These are phyloP conservation scores for Meiosimyza decipiens DNA, from an alignment of 2,888 invertebrate species.

Conservation along the genomic window DNA sequence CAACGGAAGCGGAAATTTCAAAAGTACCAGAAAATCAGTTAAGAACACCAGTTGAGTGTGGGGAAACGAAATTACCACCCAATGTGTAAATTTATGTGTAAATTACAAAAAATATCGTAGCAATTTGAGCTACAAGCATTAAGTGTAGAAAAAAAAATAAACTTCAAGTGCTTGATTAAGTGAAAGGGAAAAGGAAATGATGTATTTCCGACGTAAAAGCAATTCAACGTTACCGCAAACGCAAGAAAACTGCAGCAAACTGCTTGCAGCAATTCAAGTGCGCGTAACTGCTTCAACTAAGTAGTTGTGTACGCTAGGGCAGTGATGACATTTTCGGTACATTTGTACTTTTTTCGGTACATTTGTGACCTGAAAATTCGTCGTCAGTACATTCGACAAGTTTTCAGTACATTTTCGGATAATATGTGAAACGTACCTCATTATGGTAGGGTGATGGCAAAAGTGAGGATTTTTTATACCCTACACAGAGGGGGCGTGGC, in stretches of 20 bases:
- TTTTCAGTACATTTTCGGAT: too few relatives aligned
- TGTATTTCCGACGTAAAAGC: constrained; percentile 53
- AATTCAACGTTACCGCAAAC: constrained; percentile 14
- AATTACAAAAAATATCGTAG: not conserved
- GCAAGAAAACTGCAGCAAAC: not conserved
- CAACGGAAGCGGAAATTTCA: constrained; percentile 14
- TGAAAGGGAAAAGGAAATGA: constrained; percentile 53
- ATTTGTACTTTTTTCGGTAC: too few relatives aligned
- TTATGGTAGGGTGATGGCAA: too few relatives aligned
- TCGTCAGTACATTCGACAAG: too few relatives aligned
- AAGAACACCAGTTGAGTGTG: not conserved
- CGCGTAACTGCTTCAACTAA: not conserved
- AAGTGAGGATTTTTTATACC: too few relatives aligned
- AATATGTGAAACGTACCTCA: too few relatives aligned
- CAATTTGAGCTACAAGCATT: too few relatives aligned
- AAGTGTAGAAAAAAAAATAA: not conserved
- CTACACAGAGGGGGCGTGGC: too few relatives aligned
- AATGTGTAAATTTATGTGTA: not conserved
- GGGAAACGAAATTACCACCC: not conserved
- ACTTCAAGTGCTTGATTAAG: constrained; percentile 27
- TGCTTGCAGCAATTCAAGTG: not conserved
- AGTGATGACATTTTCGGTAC: too few relatives aligned
- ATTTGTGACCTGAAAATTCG: too few relatives aligned
- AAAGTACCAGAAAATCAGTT: constrained; percentile 2
- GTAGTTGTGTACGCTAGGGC: constrained; percentile 21